A percentile compares a stretch with the other conserved stretches of the same genome.
Conservation (phyloP, 2,113 vertebrate genomes). For the Myrmecophaga tridactyla region DNA sequence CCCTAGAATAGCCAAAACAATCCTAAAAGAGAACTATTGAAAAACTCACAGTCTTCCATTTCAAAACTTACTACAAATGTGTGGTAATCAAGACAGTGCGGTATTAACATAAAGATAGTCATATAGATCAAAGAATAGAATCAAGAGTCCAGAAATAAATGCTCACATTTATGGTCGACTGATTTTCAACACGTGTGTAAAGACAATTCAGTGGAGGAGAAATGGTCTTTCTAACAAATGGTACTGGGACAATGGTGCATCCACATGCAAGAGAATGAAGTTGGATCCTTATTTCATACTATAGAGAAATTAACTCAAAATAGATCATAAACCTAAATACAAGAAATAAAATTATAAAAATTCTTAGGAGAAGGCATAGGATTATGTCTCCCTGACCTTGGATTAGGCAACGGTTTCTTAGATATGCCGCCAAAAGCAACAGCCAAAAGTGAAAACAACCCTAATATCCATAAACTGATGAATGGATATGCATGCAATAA, state of each 20-base stretch:
- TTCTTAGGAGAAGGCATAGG: not conserved
- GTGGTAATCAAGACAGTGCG: not conserved
- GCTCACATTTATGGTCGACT: not conserved
- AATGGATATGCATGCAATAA: not conserved
- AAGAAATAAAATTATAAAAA: not conserved
- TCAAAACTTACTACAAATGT: not conserved
- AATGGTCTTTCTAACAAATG: not conserved
- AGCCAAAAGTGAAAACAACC: not conserved
- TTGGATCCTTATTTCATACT: not conserved
- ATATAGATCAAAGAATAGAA: not conserved
- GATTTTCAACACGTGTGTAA: not conserved
- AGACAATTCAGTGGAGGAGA: not conserved
- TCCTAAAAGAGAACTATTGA: not conserved
- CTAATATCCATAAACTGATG: not conserved
- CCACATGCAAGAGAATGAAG: not conserved
- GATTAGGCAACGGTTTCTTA: not conserved
- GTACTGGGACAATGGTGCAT: not conserved
- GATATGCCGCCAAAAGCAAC: not conserved
- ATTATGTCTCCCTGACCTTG: not conserved
- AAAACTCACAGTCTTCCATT: not conserved
- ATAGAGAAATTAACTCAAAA: not conserved
- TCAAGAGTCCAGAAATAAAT: not conserved
- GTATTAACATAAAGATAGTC: not conserved
- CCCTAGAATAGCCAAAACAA: not conserved
- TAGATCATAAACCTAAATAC: not conserved